Percentiles rank a stretch among this genome's conserved stretches.
phyloP scores from a whole-genome alignment of 2,888 invertebrate species.

The Eudasyphora cyanicolor region DNA sequence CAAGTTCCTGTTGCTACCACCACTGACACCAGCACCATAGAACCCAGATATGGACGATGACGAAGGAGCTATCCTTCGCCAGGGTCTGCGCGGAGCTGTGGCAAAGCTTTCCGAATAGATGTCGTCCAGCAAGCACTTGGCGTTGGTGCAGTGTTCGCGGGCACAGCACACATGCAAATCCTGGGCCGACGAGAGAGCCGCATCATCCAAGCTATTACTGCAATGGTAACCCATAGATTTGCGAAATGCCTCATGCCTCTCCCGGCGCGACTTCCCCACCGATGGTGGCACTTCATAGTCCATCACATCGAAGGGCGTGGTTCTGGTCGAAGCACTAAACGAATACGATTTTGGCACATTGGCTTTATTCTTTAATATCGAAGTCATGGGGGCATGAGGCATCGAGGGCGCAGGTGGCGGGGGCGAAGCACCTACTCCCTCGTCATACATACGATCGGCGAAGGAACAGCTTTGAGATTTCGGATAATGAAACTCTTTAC shows the following conservation, averaged over 20 bases:
- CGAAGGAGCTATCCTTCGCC: constrained; percentile 66
- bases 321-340: constrained; percentile 77
- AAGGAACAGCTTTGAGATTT: constrained; percentile 80
- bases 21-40: constrained; percentile 71
- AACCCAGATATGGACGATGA: constrained; percentile 66
- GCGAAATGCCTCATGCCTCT: constrained; percentile 76
- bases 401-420: constrained; percentile 49
- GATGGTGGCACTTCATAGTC: constrained; percentile 78
- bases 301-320: constrained; percentile 79
- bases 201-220: constrained; percentile 74
- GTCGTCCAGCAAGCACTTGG: constrained; percentile 77
- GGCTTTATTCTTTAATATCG: constrained; percentile 74
- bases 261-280: constrained; percentile 72
- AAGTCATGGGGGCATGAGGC: constrained; percentile 69
- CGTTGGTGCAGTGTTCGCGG: constrained; percentile 77
- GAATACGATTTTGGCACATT: constrained; percentile 80
- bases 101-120: constrained; percentile 74
- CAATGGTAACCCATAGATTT: constrained; percentile 76
- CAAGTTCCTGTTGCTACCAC: constrained; percentile 75
- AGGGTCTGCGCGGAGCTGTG: constrained; percentile 64
- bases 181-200: constrained; percentile 61
- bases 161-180: constrained; percentile 75
- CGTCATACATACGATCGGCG: constrained; percentile 74
- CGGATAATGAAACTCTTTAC: constrained; percentile 79
- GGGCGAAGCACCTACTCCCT: constrained; percentile 65